Evolutionary conservation across 1,140 invertebrate genomes (phyloP), one percentile per base, ranked within the genome.

Genomic region (Acyrthosiphon pisum): DNA sequence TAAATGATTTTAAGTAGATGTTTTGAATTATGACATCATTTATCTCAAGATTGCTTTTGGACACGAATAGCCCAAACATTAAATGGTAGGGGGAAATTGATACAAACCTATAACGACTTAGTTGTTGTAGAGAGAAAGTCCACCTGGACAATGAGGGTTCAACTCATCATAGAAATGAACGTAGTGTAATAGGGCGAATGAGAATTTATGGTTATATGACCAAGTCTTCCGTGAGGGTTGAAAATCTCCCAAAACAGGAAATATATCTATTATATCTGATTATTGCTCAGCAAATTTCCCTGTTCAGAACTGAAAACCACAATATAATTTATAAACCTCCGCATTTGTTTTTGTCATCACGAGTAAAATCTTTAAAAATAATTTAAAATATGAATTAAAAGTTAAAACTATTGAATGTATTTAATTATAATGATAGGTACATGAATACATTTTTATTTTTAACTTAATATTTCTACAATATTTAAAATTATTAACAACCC

Each of bases 21-120:
- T 35, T 46, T 91, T 35, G 30, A 86, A 86, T 41, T 84, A 84
- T 37, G 81, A 56, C 37, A 41, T 84, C 7, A 50, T 50, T 93
- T 50, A 83, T 81, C 46, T 44, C 60, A 30, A 50, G 23, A 93
- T 93, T 93, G 81, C 91, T 35, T 26, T 93, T 86, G 11, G 81
- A 86, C 91, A 93, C 91, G 91, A 93, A 93, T 86, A 68, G 89
- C 6, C 89, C 1, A 35, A 44, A 90, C 44, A 56, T 56, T 81
- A 91, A 91, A 83, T 37, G 44, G n/a, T 37, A 46, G 46, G 91
- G 81, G 44, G 44, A 35, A 91, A 91, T 91, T 83, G 68, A 91
- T 91, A 91, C 90, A 8, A 11, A 46, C 30, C 81, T 41, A 84
- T 84, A 93, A 93, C 50, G 35, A 93, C 81, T 93, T 83, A 93